These are phyloP conservation scores for Limnephilus auricula DNA, from an alignment of 2,888 invertebrate species.

Conservation along the genomic window DNA sequence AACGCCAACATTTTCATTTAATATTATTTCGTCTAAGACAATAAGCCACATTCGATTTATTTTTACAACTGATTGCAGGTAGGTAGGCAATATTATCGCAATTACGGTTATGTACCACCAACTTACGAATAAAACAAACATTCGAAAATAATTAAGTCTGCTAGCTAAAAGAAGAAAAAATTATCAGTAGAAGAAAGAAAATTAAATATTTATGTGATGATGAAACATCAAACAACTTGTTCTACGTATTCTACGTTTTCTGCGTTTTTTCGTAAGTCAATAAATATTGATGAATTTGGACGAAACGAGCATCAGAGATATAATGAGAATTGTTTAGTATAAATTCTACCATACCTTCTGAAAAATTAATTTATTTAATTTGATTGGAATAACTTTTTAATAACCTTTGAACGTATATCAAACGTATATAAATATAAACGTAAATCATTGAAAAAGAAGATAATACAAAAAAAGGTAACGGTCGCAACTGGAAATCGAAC, in stretches of 20 bases:
- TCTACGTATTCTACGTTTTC: too few relatives aligned
- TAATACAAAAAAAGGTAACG: too few relatives aligned
- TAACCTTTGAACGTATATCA: too few relatives aligned
- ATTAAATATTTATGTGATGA: neutral
- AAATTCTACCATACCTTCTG: neutral
- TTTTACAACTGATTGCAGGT: neutral
- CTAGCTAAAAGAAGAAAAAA: neutral
- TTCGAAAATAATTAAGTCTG: neutral
- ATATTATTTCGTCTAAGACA: neutral
- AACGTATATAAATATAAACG: too few relatives aligned
- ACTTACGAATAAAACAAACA: neutral
- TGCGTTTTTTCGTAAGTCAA: too few relatives aligned
- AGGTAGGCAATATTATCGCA: neutral
- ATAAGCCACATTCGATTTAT: neutral
- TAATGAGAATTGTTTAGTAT: neutral
- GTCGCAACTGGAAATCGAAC: too few relatives aligned
- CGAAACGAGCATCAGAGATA: neutral
- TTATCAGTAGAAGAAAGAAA: neutral
- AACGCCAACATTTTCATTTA: neutral
- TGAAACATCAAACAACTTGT: neutral
- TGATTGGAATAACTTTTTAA: too few relatives aligned
- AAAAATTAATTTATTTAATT: neutral
- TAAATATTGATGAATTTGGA: too few relatives aligned
- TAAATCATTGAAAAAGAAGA: too few relatives aligned
- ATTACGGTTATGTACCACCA: neutral